These are phyloP conservation scores for Mnemiopsis leidyi DNA, from an alignment of 37 sponge, comb jelly and placozoan genomes.

Conservation along the genomic window DNA sequence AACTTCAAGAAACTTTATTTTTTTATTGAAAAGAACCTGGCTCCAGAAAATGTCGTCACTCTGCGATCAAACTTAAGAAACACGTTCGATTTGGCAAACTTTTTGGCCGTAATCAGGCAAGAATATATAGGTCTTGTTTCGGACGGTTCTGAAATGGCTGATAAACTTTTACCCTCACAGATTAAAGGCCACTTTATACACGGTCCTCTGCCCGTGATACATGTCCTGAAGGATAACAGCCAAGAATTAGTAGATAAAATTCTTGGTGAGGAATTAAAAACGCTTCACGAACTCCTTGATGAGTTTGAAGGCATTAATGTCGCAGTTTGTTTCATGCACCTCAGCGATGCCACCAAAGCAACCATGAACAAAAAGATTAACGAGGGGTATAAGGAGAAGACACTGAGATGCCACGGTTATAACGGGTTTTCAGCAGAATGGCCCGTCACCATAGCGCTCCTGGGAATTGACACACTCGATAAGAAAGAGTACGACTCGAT, in stretches of 20 bases:
- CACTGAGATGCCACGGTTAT: not conserved
- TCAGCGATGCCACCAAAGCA: not conserved
- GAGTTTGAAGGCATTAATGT: not conserved
- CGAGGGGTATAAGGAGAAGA: not conserved
- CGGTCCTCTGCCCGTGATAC: not conserved
- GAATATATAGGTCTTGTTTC: not conserved
- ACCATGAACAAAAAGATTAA: not conserved
- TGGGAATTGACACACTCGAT: not conserved
- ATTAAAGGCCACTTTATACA: not conserved
- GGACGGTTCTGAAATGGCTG: not conserved
- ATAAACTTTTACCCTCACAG: not conserved
- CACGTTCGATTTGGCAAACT: not conserved
- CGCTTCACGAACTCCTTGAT: not conserved
- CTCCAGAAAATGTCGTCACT: too few relatives aligned
- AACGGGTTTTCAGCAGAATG: not conserved
- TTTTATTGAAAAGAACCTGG: too few relatives aligned
- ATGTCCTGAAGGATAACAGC: not conserved
- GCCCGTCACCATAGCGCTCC: not conserved
- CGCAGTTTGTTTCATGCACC: not conserved
- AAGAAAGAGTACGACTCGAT: not conserved
- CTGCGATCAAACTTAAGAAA: not conserved
- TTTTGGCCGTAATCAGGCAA: not conserved
- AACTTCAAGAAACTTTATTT: too few relatives aligned
- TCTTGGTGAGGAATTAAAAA: not conserved
- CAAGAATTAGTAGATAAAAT: not conserved